Evolutionary conservation across 92 coral and sea anemone genomes (phyloP).

Genomic region (Zoanthus solanderi): DNA sequence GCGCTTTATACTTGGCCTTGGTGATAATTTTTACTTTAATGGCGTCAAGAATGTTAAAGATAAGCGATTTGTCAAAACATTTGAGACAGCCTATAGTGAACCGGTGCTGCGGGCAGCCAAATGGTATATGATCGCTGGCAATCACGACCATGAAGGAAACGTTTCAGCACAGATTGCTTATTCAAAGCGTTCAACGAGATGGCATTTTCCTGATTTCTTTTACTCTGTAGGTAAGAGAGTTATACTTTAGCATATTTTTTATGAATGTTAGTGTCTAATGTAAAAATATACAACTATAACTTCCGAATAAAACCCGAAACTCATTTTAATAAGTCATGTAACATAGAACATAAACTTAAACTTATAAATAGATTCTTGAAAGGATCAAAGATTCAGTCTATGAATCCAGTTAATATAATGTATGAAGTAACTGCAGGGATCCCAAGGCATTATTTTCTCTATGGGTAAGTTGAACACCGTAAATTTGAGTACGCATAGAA

Average conservation of each 20-base stretch:
- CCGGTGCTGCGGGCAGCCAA: slow-evolving; percentile 74
- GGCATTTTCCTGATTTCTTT: slow-evolving; percentile 88
- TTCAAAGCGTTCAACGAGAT: slow-evolving; percentile 76
- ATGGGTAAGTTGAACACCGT: too few relatives aligned
- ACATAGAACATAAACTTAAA: too few relatives aligned
- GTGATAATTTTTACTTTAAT: slow-evolving; percentile 90
- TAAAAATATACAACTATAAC: too few relatives aligned
- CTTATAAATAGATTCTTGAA: too few relatives aligned
- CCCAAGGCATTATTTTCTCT: too few relatives aligned
- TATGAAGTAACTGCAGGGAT: too few relatives aligned
- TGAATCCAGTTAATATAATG: too few relatives aligned
- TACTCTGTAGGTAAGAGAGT: slow-evolving; percentile 75
- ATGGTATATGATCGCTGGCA: slow-evolving; percentile 98
- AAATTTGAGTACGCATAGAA: too few relatives aligned
- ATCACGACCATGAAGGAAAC: slow-evolving; percentile 89
- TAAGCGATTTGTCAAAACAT: slow-evolving; percentile 73
- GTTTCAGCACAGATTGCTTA: slow-evolving; percentile 94
- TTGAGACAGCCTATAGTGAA: slow-evolving; percentile 79
- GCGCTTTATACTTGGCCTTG: slow-evolving; percentile 78
- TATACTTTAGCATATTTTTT: neutral
- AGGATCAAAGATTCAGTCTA: too few relatives aligned
- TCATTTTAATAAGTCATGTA: too few relatives aligned
- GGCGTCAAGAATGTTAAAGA: slow-evolving; percentile 85
- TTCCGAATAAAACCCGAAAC: too few relatives aligned
- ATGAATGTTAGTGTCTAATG: too few relatives aligned